Evolutionary conservation across 2,113 vertebrate genomes (phyloP), one percentile per base, ranked within the genome.

Genomic region (Mirounga angustirostris): DNA sequence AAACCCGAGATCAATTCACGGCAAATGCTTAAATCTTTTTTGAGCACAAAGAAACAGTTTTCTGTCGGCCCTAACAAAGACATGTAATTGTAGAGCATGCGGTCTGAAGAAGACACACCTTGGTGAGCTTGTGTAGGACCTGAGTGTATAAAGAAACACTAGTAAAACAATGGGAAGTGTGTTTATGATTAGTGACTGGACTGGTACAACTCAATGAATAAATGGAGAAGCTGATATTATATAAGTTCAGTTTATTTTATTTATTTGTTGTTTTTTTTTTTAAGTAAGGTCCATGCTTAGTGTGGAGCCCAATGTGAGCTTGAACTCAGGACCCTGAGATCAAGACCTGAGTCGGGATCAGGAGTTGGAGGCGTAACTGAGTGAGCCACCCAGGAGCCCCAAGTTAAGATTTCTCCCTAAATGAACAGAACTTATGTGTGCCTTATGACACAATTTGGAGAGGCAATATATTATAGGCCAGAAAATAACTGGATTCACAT

Each of bases 1-100:
- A 83, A 83, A 59, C 33, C 40, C 50, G 76, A 88, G 46, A 61
- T 76, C 78, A 33, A 76, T 50, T 95, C 71, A 63, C 0, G 0
- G 88, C 52, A 96, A 96, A 94, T 76, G 90, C 76, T 84, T 61
- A 50, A 28, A 54, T 67, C 40, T 80, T 91, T 81, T 81, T 11
- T 16, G 43, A 80, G 33, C 61, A 65, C 46, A 95, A 93, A 92
- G 65, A 83, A 79, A 61, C 52, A 50, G 1, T 61, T 74, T 40
- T 92, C 76, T 67, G 69, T 74, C 46, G 36, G n/a, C 19, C 33
- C 28, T 22, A 80, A 79, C 61, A 54, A 74, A 96, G 90, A 65
- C 36, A 0, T 3, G 65, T 58, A 83, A 79, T 83, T 87, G 84
- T 0, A 81, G 14, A 73, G 84, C 21, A 1, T 4, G 5, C 14